These are phyloP conservation scores for Amblyopsis hoosieri DNA, from an alignment of 2,797 vertebrate species.

Conservation along the genomic window DNA sequence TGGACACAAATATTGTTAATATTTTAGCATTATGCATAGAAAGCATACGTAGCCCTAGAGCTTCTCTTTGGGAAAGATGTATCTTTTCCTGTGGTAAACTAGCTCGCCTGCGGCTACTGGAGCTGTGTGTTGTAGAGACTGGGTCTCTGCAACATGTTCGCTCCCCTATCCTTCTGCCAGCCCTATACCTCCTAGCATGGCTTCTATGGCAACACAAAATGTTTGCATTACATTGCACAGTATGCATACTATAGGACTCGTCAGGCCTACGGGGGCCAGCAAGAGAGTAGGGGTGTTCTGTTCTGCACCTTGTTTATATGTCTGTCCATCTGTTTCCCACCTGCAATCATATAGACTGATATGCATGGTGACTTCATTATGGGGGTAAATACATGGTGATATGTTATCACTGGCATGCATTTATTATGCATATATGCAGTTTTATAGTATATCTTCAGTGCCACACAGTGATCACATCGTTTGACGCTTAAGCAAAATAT, in stretches of 20 bases:
- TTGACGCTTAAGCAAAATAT: no score
- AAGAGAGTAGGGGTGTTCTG: conserved; percentile 35
- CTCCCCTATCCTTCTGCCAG: conserved; percentile 67
- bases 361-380: conserved; percentile 41
- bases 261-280: conserved; percentile 19
- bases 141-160: conserved; percentile 69
- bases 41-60: conserved; percentile 21
- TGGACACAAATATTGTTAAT: conserved; percentile 32
- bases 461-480: no score
- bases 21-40: conserved; percentile 20
- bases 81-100: conserved; percentile 36
- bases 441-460: no score
- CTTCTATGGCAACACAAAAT: conserved; percentile 56
- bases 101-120: conserved; percentile 28
- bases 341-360: conserved; percentile 48
- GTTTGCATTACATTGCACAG: conserved; percentile 65
- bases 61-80: neutral
- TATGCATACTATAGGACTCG: conserved; percentile 57
- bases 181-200: conserved; percentile 38
- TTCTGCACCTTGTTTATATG: conserved; percentile 49
- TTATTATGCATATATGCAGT: no score
- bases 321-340: conserved; percentile 61
- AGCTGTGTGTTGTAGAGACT: conserved; percentile 44
- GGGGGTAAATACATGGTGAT: neutral
- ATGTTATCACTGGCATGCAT: no score